Evolutionary conservation across 2,113 vertebrate species (phyloP), one percentile per base, ranked within the genome.

Genomic region (Speoplatyrhinus poulsoni): DNA sequence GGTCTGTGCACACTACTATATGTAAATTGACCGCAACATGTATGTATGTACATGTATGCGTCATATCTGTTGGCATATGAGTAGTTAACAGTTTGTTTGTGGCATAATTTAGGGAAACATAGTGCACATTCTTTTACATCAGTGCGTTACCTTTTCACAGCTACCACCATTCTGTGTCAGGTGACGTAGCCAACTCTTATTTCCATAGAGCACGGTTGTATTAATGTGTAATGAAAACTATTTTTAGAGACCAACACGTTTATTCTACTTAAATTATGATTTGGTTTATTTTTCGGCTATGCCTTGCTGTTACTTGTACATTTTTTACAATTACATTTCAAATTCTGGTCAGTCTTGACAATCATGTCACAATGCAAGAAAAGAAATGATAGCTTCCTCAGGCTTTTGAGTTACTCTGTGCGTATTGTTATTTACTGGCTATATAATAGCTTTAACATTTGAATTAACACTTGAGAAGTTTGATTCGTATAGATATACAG

Each of bases 331-430:
- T 41, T 1, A 54, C 58, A 77, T 78, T 69, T 8, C 54, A 56
- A 50, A 55, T 74, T 33, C 72, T 53, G 78, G 75, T 76, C 81
- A 77, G 72, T 81, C 66, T 64, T 74, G 89, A 92, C 90, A 92
- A 91, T 92, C 89, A 83, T 60, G 46, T 86, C 82, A 76, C 41
- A 3, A 82, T 74, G 77, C 54, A 73, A 61, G 26, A 63, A 65
- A 69, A 36, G 48, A 32, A 8, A 55, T 48, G 17, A 46, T 62
- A 33, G 15, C 67, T 67, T 81, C 67, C 69, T 81, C 70, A 50
- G 67, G 62, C 69, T 62, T 67, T 50, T 1, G 46, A 56, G 26
- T 73, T 59, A 5, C 63, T 65, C 53, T 72, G 19, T 74, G 65
- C 60, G 41, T 63, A 53, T 26, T 26, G 2, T 15, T 46, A 10